Percentiles rank a stretch among this genome's conserved stretches.
Evolutionary conservation across 2,888 invertebrate species (phyloP).

Genomic region (Fabriciana adippe): DNA sequence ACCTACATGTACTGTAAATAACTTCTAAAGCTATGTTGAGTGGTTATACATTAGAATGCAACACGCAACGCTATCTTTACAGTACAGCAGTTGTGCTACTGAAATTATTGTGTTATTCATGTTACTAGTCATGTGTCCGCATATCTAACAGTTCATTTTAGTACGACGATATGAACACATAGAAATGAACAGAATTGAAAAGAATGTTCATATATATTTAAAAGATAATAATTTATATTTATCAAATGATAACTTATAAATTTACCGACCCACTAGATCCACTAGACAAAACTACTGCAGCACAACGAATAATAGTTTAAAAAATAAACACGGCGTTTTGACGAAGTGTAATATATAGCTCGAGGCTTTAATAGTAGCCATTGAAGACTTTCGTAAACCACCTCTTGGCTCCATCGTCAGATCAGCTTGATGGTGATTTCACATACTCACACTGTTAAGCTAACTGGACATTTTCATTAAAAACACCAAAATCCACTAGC

Average conservation of each 20-base stretch:
- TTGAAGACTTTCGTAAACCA: not conserved
- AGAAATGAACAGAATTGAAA: not conserved
- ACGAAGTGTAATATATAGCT: no score
- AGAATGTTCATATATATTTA: no score
- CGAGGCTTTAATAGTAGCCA: not conserved
- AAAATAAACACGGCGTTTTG: no score
- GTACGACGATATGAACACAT: not conserved
- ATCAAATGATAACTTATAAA: no score
- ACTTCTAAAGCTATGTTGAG: constrained; percentile 16
- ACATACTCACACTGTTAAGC: no score
- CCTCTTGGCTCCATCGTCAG: no score
- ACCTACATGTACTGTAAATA: not conserved
- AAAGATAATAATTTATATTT: no score
- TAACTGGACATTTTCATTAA: no score
- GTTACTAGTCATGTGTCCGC: constrained; percentile 11
- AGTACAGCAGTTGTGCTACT: constrained; percentile 5
- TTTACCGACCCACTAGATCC: no score
- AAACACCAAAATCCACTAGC: constrained; percentile 1
- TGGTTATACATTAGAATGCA: constrained; percentile 20
- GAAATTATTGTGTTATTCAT: constrained; percentile 22
- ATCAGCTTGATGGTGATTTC: no score
- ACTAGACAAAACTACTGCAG: no score
- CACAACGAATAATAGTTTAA: no score
- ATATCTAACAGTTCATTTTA: constrained; percentile 16
- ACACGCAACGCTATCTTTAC: constrained; percentile 24